Base-by-base conservation (phyloP, 2,113 vertebrate species). In the Sporophila hypoxantha region DNA sequence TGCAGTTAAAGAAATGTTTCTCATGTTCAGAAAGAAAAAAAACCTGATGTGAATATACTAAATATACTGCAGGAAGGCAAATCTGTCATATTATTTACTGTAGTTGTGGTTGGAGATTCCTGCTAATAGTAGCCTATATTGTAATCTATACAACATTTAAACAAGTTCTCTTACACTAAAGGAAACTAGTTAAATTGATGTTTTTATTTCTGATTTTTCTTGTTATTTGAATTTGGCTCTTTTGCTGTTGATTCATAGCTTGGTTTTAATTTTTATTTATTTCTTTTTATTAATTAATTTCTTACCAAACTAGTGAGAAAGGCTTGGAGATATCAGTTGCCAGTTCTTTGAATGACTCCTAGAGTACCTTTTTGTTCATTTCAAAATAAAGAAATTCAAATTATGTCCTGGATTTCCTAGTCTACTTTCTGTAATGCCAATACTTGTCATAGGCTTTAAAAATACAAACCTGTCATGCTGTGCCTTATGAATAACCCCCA, bases 201-300 rank as follows among this genome's bases (percentile, higher is more conserved):
- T 0, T 36, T 76, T 76, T 73, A 0, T 44, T 71, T 76, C 19
- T 29, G 9, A 0, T 49, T n/a, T n/a, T 50, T 15, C 29, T 79
- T 49, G 7, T 73, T 62, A 30, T 30, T 36, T 42, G 34, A 17
- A 7, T 34, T 64, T 69, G 22, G 7, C 3, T 61, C 25, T 15
- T 9, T 59, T 47, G 6, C 6, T 26, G 12, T 32, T 68, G 10
- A 1, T 53, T 74, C 0, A 0, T 22, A 36, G 4, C 5, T 29
- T 36, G 12, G 5, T 37, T 46, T 80, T 20, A 5, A 17, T 42
- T 57, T 19, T 13, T 29, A 60, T 46, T 27, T 26, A 61, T 20
- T 7, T 9, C 2, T 30, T 14, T 6, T 59, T 32, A 8, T 30
- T 29, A 6, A 20, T 25, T 8, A 27, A 29, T 47, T 76, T 61